Conservation (phyloP, 2,797 vertebrate species). For the Brachyalestes nurse region DNA sequence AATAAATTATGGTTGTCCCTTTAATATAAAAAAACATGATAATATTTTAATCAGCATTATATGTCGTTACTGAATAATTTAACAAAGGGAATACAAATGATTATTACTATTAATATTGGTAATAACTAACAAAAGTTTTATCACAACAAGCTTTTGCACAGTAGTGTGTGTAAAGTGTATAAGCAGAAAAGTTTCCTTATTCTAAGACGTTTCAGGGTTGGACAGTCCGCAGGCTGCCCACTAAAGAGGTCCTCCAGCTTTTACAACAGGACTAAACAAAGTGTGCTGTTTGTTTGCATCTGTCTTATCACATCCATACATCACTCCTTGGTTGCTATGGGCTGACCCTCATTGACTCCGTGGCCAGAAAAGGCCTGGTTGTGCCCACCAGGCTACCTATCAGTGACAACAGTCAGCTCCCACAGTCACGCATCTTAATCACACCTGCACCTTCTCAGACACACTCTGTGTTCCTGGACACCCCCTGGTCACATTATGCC, state of each 20-base stretch:
- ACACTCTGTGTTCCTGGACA: background rate
- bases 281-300: background rate
- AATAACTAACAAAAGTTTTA: too few species aligned
- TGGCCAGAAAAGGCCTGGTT: conserved; percentile 65
- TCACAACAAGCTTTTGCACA: too few species aligned
- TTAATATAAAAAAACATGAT: too few species aligned
- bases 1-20: too few species aligned
- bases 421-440: conserved; percentile 51
- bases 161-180: too few species aligned
- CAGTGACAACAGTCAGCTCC: conserved; percentile 37
- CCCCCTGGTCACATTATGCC: background rate
- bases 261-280: background rate
- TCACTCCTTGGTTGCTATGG: background rate
- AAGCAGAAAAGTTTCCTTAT: too few species aligned
- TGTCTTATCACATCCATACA: background rate
- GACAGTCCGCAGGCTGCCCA: too few species aligned
- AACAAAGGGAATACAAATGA: too few species aligned
- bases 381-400: conserved; percentile 53
- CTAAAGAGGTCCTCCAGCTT: background rate
- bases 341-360: conserved; percentile 46
- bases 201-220: too few species aligned
- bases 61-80: too few species aligned
- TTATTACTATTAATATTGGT: too few species aligned
- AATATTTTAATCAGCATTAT: too few species aligned
- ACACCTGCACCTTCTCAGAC: conserved; percentile 30